Base-by-base conservation (phyloP, 2,797 vertebrate species). In the Halcyon chelicuti region DNA sequence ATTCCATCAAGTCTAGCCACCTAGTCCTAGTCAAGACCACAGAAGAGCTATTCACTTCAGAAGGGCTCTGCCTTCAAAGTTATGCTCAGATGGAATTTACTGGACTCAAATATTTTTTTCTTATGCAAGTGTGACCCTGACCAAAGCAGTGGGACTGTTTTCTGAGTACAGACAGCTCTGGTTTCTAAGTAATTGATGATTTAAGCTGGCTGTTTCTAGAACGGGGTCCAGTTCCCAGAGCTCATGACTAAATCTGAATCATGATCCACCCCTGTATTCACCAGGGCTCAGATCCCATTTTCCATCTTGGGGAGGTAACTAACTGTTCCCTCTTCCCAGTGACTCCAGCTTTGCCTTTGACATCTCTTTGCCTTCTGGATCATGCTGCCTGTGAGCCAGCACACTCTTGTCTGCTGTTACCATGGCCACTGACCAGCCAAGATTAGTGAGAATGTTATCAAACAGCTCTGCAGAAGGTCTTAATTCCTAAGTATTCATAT, bases 351-450 rank as follows among this genome's bases (percentile, higher is more conserved):
- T 88, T 93, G 76, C 90, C 77, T 82, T 61, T 93, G 88, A 81
- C 86, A 71, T 65, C 68, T 87, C 82, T 39, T 88, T 77, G 51
- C 39, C 74, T 39, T 60, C 65, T 61, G 88, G 77, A 85, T 70
- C 42, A 28, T 3, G 28, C 47, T 79, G 58, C 21, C 6, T n/a
- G 22, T 25, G 35, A 68, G 65, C 49, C 68, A 88, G 68, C 73
- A 63, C n/a, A 22, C 83, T 81, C 57, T 35, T 58, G n/a, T 35
- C 74, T 52, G 92, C 74, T 82, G 88, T 95, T 91, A 79, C 91
- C 94, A 96, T 95, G 90, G 95, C 91, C 96, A 95, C 88, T 95
- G 94, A 88, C 92, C 90, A 82, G 93, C 63, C 4, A 28, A 93
- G 91, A 90, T 62, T 40, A 86, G 61, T 7, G 21, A 61, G 67